Evolutionary conservation across 2,888 invertebrate genomes (phyloP), one percentile per base, ranked within the genome.

Genomic region (Cantharis rustica): DNA sequence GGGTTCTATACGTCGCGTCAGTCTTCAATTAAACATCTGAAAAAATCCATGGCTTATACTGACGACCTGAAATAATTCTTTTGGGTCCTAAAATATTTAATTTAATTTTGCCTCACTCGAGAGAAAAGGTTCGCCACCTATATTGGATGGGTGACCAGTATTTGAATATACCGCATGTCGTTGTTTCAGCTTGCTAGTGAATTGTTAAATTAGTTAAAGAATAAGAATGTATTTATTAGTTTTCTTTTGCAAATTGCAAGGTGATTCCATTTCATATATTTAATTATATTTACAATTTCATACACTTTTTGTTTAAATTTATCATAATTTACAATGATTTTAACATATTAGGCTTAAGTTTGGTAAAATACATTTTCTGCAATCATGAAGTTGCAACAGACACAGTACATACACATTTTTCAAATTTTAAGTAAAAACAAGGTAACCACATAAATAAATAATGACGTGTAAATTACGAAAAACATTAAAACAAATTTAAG

Each of bases 271-370:
- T 66, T 66, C 20, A 23, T 66, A 66, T 66, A 66, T 66, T 66
- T 66, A 66, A 66, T 17, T 66, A 66, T 74, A 74, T 74, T 74
- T 74, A 74, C 74, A 74, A 63, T 74, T 74, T 74, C 63, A 69
- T 69, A 69, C 63, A 74, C 74, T 20, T 64, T 74, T 13, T 63
- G 20, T 63, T 69, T 47, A 68, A 74, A 69, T 70, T 73, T 16
- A 62, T 15, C 17, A 69, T 73, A 74, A 74, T 74, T 74, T 74
- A 74, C 74, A 74, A 16, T 74, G 17, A 74, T 74, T 62, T 27
- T 73, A 63, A 73, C 47, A 73, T 69, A 73, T 73, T 69, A 69
- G 17, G 16, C 16, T 16, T 16, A 16, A 64, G 11, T 62, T 64
- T n/a, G 20, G 64, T 66, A 23, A 20, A 66, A 16, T n/a, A 20